Evolutionary conservation across 1,140 invertebrate genomes (phyloP).

Genomic region (Drosophila athabasca): DNA sequence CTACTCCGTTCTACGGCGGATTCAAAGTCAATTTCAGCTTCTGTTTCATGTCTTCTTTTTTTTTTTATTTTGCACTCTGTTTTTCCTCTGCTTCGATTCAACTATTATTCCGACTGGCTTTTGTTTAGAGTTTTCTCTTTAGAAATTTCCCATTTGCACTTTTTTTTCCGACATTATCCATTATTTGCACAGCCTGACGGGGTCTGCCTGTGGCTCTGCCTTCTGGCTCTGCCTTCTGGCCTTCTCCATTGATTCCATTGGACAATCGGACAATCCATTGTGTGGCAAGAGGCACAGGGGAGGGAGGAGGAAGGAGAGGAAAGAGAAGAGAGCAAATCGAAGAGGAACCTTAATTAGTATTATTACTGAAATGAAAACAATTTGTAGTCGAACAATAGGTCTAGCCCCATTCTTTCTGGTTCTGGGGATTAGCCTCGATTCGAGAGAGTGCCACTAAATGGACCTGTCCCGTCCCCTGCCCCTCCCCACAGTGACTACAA

Average conservation of each 20-base stretch:
- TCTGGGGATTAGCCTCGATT: constrained; percentile 70
- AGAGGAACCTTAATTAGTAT: constrained; percentile 72
- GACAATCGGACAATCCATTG: background rate
- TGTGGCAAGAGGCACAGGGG: constrained; percentile 3
- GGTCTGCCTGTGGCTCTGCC: too few relatives aligned
- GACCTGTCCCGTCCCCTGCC: constrained; percentile 7
- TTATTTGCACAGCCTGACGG: constrained; percentile 45
- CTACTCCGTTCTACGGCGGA: background rate
- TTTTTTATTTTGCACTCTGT: constrained; percentile 17
- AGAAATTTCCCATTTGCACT: constrained; percentile 61
- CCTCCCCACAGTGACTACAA: constrained; percentile 14
- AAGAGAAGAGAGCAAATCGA: constrained; percentile 37
- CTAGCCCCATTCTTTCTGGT: constrained; percentile 1
- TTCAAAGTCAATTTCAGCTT: constrained; percentile 47
- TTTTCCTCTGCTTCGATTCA: constrained; percentile 3
- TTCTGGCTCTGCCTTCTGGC: constrained; percentile 53
- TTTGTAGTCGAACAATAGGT: constrained; percentile 49
- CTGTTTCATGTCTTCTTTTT: background rate
- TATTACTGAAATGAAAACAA: constrained; percentile 75
- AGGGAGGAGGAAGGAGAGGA: background rate
- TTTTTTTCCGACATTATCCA: constrained; percentile 19
- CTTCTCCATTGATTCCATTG: background rate
- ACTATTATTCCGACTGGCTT: constrained; percentile 20
- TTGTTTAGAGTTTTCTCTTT: constrained; percentile 64
- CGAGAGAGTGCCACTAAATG: constrained; percentile 15